Base-by-base conservation (phyloP, 2,113 vertebrate genomes). In the Eulemur macaco region DNA sequence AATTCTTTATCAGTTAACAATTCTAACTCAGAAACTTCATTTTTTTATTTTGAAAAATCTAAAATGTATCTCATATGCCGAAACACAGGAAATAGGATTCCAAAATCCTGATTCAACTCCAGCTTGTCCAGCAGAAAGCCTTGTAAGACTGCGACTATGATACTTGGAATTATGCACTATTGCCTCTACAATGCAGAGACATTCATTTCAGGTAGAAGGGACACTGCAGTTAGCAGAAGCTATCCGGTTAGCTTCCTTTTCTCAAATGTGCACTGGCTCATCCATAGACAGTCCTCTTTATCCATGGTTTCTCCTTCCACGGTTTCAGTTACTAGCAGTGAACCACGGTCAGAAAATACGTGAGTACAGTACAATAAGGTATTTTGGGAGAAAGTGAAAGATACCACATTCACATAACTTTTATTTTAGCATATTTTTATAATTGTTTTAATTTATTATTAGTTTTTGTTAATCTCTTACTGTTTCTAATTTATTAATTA, bases 1-100 rank as follows among this genome's bases (percentile, higher is more conserved):
- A 34, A 85, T 81, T 74, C 12, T 96, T 89, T 68, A 17, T 78
- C 39, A 69, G 34, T 63, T 86, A 93, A 94, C 95, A 91, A 89
- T 86, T 90, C 42, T 78, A 39, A 89, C 39, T 54, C 6, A 50
- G 13, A 86, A 74, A 81, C 27, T 87, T 68, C 1, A 39, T 89
- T 91, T 83, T 54, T 54, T 87, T 92, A 83, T 92, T 86, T 92
- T 84, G 18, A 84, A 76, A 87, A 73, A 23, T 47, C 13, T 37
- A 64, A 56, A 80, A 90, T 34, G 11, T 7, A 56, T 84, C 8
- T 86, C 8, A 66, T 66, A 29, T 50, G 1, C 73, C 3, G 10
- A 96, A 87, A 95, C 58, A 39, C 3, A 8, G 20, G 10, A 96
- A 87, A 95, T 58, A n/a, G 5, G 23, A 89, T 91, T 89, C 14